These are phyloP conservation scores for Nyctalus aviator DNA, from an alignment of 2,797 vertebrate species.

Conservation along the genomic window DNA sequence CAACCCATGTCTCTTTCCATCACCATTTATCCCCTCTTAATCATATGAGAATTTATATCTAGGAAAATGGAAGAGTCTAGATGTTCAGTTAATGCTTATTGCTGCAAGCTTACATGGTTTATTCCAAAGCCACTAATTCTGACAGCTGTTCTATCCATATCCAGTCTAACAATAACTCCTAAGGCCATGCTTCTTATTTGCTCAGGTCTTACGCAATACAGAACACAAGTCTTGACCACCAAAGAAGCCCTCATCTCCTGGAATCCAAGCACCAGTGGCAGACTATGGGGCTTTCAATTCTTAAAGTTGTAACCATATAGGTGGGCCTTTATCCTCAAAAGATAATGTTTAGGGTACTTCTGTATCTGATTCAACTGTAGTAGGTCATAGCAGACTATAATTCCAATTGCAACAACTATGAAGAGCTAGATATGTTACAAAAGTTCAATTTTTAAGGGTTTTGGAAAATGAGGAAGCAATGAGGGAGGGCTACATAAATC, in stretches of 20 bases:
- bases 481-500: constrained; percentile 17
- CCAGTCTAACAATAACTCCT: neutral
- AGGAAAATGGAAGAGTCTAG: neutral
- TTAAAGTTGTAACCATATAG: constrained; percentile 16
- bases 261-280: neutral
- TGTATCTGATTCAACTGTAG: neutral
- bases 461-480: constrained; percentile 48
- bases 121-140: constrained; percentile 15
- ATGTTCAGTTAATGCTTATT: neutral
- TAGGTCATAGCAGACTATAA: neutral
- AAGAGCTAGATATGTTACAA: constrained; percentile 11
- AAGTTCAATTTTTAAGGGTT: constrained; percentile 11
- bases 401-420: constrained; percentile 25
- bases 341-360: neutral
- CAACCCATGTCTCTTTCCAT: neutral
- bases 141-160: neutral
- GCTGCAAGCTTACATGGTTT: neutral
- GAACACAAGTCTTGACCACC: neutral
- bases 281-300: neutral
- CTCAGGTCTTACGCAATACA: neutral
- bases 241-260: neutral
- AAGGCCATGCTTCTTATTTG: neutral
- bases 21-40: neutral
- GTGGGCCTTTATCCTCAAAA: constrained; percentile 20
- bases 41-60: neutral